Evolutionary conservation across 1,140 invertebrate genomes (phyloP), one percentile per base, ranked within the genome.

Genomic region (Bombyx mori): DNA sequence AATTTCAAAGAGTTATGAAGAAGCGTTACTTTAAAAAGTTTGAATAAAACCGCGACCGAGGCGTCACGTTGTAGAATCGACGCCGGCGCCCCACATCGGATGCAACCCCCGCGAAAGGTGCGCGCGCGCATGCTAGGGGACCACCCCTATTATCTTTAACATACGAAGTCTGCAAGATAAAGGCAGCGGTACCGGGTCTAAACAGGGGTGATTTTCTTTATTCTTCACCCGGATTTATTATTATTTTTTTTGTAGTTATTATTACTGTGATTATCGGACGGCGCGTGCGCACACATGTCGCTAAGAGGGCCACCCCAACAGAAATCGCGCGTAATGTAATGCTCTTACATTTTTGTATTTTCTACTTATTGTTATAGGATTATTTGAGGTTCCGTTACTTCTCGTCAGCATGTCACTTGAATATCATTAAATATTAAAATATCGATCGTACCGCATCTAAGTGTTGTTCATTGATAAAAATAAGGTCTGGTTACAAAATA

Each of bases 181-280:
- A 86, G 81, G 80, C 79, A 83, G 76, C 78, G 81, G 79, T 80
- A 71, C 70, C 66, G 83, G 79, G 26, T 3, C 26, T 35, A 35
- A 35, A 35, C 26, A 35, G 79, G 83, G 82, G 79, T 79, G 79
- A 82, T 79, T 85, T 86, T 86, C 83, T 86, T 86, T 86, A 86
- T 86, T 86, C 83, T 79, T 86, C 83, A 82, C 75, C 80, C 79
- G 81, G 79, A 85, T 86, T 86, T 86, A 86, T 86, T 86, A 86
- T 86, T 85, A 85, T 86, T 86, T 84, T 85, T 65, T 85, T 85
- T 35, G 26, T 35, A 83, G 80, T 82, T 86, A 86, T 85, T 85
- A 86, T 86, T 86, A 86, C 81, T 79, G 69, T 78, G 80, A 83
- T 85, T 83, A 77, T 74, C 58, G 69, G 60, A 62, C 62, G 82